phyloP scores from a whole-genome alignment of 2,888 invertebrate species.

The Dilophus febrilis region DNA sequence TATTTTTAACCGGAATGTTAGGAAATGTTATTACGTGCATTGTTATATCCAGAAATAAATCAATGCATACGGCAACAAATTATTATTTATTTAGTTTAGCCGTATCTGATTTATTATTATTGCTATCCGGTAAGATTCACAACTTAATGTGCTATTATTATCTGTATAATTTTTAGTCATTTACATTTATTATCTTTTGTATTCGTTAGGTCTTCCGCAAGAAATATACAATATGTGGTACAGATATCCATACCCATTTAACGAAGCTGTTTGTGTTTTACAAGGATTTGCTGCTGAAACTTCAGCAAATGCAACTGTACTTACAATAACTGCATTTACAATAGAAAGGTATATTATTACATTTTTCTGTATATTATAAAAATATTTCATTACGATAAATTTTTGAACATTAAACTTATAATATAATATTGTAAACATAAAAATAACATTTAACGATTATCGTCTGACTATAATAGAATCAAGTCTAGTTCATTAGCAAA shows the following conservation, averaged over 20 bases:
- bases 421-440: too few species aligned
- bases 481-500: too few species aligned
- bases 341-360: conserved; percentile 43
- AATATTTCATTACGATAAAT: too few species aligned
- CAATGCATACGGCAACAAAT: conserved; percentile 68
- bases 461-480: too few species aligned
- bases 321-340: conserved; percentile 74
- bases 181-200: too few species aligned
- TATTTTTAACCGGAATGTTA: conserved; percentile 49
- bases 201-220: conserved; percentile 38
- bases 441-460: too few species aligned
- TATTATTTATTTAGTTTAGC: conserved; percentile 74
- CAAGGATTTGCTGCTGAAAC: conserved; percentile 66
- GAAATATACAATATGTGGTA: conserved; percentile 67
- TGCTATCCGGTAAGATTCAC: conserved; percentile 43
- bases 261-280: conserved; percentile 59
- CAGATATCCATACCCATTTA: conserved; percentile 61
- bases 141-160: too few species aligned
- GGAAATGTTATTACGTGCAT: conserved; percentile 73
- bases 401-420: too few species aligned
- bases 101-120: conserved; percentile 60
- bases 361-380: too few species aligned
- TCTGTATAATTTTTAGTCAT: too few species aligned
- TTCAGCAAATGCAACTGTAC: conserved; percentile 57
- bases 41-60: conserved; percentile 63